These are phyloP conservation scores for Masticophis lateralis DNA, from an alignment of 2,797 vertebrate species.

Conservation along the genomic window DNA sequence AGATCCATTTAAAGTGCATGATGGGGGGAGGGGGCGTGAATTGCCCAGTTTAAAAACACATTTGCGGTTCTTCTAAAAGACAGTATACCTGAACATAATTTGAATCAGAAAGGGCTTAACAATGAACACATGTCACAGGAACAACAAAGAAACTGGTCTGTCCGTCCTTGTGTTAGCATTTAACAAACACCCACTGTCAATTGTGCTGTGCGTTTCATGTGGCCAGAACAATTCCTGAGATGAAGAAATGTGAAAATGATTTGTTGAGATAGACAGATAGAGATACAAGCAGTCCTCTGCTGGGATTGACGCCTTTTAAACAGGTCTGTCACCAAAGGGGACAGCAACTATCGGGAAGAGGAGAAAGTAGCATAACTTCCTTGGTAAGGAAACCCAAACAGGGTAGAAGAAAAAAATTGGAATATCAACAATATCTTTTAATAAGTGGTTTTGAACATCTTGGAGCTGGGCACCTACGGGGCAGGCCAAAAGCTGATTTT, in stretches of 20 bases:
- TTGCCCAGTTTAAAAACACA: background rate
- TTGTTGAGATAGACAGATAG: background rate
- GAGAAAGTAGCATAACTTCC: no score
- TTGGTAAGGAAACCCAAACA: rapidly evolving
- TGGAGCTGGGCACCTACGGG: rapidly evolving
- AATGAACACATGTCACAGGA: background rate
- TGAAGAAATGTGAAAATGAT: background rate
- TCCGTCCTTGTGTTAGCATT: background rate
- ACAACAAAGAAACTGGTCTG: background rate
- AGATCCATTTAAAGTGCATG: background rate
- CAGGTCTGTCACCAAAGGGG: background rate
- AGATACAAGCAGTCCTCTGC: background rate
- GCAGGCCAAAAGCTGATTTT: constrained; percentile 8
- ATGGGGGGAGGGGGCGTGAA: background rate
- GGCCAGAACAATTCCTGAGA: background rate
- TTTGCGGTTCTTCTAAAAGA: background rate
- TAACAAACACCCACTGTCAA: background rate
- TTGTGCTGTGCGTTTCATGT: background rate
- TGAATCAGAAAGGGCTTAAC: background rate
- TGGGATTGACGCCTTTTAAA: background rate
- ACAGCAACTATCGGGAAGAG: rapidly evolving
- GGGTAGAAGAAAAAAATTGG: no score
- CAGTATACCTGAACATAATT: background rate
- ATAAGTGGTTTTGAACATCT: rapidly evolving
- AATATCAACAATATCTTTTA: rapidly evolving